These are phyloP conservation scores for Chelonus insularis DNA, from an alignment of 1,140 invertebrate genomes.

Conservation along the genomic window DNA sequence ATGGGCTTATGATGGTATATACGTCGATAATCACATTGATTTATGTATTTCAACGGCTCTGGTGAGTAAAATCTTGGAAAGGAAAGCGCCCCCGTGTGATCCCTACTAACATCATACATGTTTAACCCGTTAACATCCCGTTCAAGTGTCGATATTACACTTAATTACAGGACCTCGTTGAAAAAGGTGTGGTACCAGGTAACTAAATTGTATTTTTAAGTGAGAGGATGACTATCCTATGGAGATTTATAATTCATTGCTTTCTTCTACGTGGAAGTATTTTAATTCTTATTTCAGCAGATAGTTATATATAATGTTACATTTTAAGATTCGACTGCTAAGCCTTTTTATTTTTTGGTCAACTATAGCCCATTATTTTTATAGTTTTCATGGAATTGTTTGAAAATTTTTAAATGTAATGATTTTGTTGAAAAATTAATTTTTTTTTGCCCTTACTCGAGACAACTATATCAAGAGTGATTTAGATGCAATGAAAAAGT, in stretches of 20 bases:
- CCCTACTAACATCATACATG: not conserved
- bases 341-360: no score
- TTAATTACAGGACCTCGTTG: conserved; percentile 16
- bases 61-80: conserved; percentile 8
- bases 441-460: no score
- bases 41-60: conserved; percentile 28
- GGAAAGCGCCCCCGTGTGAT: not conserved
- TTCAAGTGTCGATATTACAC: conserved; percentile 13
- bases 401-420: no score
- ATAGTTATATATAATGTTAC: no score
- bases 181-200: conserved; percentile 16
- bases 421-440: no score
- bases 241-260: conserved; percentile 14
- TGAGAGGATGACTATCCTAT: conserved; percentile 17
- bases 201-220: conserved; percentile 1
- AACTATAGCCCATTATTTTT: no score
- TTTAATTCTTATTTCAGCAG: not conserved
- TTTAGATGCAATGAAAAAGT: no score
- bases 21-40: conserved; percentile 32
- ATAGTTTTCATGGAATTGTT: no score
- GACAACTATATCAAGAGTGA: no score
- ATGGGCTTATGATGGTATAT: conserved; percentile 36
- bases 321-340: no score
- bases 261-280: conserved; percentile 14
- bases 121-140: conserved; percentile 3